Percentiles rank a stretch among this genome's conserved stretches.
These are phyloP conservation scores for Cyclina sinensis DNA, from an alignment of 1,140 invertebrate genomes.

Conservation along the genomic window DNA sequence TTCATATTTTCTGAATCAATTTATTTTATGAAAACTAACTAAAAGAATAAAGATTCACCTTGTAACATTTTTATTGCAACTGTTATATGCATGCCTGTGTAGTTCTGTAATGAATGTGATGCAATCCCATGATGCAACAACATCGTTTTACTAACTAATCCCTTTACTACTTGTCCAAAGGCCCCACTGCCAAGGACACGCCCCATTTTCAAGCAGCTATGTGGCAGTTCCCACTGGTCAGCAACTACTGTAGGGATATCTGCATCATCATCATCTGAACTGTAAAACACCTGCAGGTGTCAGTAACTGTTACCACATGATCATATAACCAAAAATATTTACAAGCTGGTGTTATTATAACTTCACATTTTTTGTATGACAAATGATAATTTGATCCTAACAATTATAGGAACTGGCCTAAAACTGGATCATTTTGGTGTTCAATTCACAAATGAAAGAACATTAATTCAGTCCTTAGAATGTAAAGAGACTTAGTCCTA, in stretches of 20 bases:
- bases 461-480: too few relatives aligned
- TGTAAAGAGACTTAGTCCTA: too few relatives aligned
- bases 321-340: too few relatives aligned
- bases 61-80: conserved; percentile 92
- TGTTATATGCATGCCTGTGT: conserved; percentile 61
- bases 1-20: too few relatives aligned
- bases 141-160: conserved; percentile 69
- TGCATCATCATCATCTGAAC: background rate
- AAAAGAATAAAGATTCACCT: conserved; percentile 85
- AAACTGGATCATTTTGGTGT: too few relatives aligned
- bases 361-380: too few relatives aligned
- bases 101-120: background rate
- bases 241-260: conserved; percentile 44
- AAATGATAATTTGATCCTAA: too few relatives aligned
- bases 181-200: conserved; percentile 94
- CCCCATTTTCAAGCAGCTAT: conserved; percentile 92
- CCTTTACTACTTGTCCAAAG: conserved; percentile 91
- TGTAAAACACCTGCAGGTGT: too few relatives aligned
- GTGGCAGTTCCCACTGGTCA: conserved; percentile 91
- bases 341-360: too few relatives aligned
- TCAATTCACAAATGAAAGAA: too few relatives aligned
- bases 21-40: background rate
- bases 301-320: too few relatives aligned
- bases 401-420: too few relatives aligned
- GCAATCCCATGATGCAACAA: conserved; percentile 70